These are phyloP conservation scores for Gambusia affinis DNA, from an alignment of 2,113 vertebrate genomes.

Conservation along the genomic window DNA sequence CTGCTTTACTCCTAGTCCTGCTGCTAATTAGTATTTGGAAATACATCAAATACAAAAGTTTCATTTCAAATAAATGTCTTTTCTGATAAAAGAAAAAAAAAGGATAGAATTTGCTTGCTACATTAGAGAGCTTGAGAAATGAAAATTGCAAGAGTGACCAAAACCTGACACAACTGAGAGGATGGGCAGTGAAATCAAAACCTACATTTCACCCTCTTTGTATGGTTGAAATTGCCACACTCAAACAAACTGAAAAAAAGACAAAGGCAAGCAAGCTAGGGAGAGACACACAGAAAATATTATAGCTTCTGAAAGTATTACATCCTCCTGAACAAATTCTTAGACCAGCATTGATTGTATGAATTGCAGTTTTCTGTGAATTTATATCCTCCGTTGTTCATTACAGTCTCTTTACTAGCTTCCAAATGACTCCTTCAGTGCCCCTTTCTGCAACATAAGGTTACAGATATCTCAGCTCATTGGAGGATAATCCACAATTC, in stretches of 20 bases:
- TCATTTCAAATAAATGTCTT: constrained; percentile 15
- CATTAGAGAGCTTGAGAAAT: constrained; percentile 15
- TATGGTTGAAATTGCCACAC: constrained; percentile 39
- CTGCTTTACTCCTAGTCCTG: too few relatives aligned
- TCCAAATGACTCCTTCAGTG: constrained; percentile 28
- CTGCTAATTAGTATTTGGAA: constrained; percentile 1
- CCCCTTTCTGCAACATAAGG: constrained; percentile 22
- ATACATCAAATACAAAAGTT: constrained; percentile 11
- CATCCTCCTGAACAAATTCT: constrained; percentile 31
- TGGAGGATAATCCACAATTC: not conserved
- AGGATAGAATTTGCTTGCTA: not conserved
- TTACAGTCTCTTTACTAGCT: constrained; percentile 30
- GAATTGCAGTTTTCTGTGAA: constrained; percentile 27
- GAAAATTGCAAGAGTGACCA: constrained; percentile 34
- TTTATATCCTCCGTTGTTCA: constrained; percentile 31
- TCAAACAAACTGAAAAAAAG: constrained; percentile 32
- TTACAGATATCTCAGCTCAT: constrained; percentile 24
- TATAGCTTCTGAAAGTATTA: constrained; percentile 28
- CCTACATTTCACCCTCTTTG: constrained; percentile 39
- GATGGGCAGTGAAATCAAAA: constrained; percentile 16
- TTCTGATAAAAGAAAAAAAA: constrained; percentile 10
- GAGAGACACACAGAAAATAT: constrained; percentile 25
- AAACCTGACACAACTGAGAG: constrained; percentile 28
- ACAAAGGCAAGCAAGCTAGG: not conserved
- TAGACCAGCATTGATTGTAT: constrained; percentile 14